A percentile compares a stretch with the other conserved stretches of the same genome.
Evolutionary conservation across 2,797 vertebrate species (phyloP).

Genomic region (Hyperoplus immaculatus): DNA sequence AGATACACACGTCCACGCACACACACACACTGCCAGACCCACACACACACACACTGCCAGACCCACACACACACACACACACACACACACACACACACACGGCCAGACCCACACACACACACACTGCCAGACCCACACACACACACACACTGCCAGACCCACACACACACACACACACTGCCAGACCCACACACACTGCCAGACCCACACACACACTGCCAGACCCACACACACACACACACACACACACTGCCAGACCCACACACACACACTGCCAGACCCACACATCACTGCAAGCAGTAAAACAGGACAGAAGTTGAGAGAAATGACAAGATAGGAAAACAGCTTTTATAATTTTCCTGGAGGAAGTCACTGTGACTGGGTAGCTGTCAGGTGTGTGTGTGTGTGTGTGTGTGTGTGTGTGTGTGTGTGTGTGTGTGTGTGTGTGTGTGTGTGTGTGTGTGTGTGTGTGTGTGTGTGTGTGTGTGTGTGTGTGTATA

Average conservation of each 20-base stretch:
- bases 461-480: constrained; percentile 13
- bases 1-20: constrained; percentile 29
- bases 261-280: constrained; percentile 37
- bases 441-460: constrained; percentile 22
- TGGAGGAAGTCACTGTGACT: constrained; percentile 45
- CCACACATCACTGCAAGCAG: constrained; percentile 35
- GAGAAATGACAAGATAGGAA: constrained; percentile 47
- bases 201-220: constrained; percentile 10
- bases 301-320: constrained; percentile 26
- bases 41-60: background rate
- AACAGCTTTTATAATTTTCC: constrained; percentile 68
- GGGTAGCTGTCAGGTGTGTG: constrained; percentile 65
- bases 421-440: constrained; percentile 34
- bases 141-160: background rate
- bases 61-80: constrained; percentile 1
- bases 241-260: constrained; percentile 32
- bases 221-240: constrained; percentile 26
- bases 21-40: background rate
- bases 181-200: background rate
- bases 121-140: background rate
- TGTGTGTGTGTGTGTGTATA: constrained; percentile 6
- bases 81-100: constrained; percentile 28
- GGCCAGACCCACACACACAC: constrained; percentile 1
- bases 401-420: constrained; percentile 18
- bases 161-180: background rate